Evolutionary conservation across 2,113 vertebrate genomes (phyloP).

Genomic region (Diadophis punctatus): DNA sequence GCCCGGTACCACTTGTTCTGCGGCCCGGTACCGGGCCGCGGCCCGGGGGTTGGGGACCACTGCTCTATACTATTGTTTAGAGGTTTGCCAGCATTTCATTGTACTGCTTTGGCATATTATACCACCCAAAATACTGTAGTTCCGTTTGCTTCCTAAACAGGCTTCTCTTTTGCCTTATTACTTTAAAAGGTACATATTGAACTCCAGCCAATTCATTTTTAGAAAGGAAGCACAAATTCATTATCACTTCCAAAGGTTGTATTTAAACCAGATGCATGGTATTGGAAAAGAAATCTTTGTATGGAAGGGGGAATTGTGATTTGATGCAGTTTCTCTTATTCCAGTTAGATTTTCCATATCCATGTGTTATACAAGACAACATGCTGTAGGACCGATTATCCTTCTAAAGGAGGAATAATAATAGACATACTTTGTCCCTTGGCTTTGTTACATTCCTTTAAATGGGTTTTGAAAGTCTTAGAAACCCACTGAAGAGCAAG

Average conservation of each 20-base stretch:
- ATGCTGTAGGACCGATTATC: neutral
- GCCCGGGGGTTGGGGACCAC: too few species aligned
- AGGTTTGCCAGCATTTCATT: neutral
- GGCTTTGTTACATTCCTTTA: neutral
- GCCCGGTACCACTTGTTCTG: too few species aligned
- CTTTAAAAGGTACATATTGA: neutral
- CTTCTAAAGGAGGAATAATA: neutral
- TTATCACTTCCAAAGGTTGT: neutral
- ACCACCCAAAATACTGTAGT: neutral
- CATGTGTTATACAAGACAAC: neutral
- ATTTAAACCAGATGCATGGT: neutral
- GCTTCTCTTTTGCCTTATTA: neutral
- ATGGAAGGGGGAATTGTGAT: neutral
- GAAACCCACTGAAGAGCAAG: conserved; percentile 33
- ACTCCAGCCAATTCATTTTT: neutral
- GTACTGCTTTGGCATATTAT: neutral
- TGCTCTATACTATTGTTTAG: neutral
- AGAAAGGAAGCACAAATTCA: neutral
- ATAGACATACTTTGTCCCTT: neutral
- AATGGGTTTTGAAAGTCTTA: conserved; percentile 26
- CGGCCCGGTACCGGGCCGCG: too few species aligned
- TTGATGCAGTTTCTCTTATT: neutral
- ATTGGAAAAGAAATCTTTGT: neutral
- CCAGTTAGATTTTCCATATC: neutral
- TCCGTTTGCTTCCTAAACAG: neutral